Conservation (phyloP, 2,888 invertebrate species). For the Drosophila testacea region DNA sequence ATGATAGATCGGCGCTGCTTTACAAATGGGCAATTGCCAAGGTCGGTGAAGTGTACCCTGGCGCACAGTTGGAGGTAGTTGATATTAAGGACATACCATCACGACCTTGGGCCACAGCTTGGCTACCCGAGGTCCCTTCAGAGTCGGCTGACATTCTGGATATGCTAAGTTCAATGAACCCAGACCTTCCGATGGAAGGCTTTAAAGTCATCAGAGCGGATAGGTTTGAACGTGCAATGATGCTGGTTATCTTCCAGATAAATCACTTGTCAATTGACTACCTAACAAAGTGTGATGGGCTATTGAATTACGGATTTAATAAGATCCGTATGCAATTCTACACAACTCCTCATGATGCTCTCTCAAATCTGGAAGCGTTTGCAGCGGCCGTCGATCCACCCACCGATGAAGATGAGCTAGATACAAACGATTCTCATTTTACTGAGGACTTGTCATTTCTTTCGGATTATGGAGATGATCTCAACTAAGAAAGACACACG, state of each 20-base stretch:
- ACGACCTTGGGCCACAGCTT: constrained; percentile 34
- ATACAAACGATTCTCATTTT: background rate
- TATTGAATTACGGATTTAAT: constrained; percentile 22
- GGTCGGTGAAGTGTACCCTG: constrained; percentile 29
- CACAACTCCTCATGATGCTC: constrained; percentile 7
- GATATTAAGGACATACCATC: constrained; percentile 27
- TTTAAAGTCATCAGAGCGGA: constrained; percentile 42
- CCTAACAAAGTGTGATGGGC: constrained; percentile 12
- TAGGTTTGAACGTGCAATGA: constrained; percentile 8
- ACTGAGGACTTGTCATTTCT: constrained; percentile 19
- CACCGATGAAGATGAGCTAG: constrained; percentile 28
- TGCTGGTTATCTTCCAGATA: constrained; percentile 40
- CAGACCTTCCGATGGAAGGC: constrained; percentile 10
- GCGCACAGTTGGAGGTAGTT: constrained; percentile 35
- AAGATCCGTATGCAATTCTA: constrained; percentile 32
- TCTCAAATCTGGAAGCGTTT: constrained; percentile 30
- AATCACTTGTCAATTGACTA: constrained; percentile 17
- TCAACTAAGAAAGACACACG: background rate
- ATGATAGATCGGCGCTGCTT: constrained; percentile 14
- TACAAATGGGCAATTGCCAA: constrained; percentile 28
- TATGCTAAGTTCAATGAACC: constrained; percentile 12
- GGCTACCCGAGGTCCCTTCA: constrained; percentile 28
- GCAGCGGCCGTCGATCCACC: constrained; percentile 32
- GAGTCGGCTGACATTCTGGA: constrained; percentile 23
- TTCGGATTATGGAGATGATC: constrained; percentile 8